Percentiles rank a stretch among this genome's conserved stretches.
Evolutionary conservation across 2,888 invertebrate genomes (phyloP).

Genomic region (Bellardia pandia): DNA sequence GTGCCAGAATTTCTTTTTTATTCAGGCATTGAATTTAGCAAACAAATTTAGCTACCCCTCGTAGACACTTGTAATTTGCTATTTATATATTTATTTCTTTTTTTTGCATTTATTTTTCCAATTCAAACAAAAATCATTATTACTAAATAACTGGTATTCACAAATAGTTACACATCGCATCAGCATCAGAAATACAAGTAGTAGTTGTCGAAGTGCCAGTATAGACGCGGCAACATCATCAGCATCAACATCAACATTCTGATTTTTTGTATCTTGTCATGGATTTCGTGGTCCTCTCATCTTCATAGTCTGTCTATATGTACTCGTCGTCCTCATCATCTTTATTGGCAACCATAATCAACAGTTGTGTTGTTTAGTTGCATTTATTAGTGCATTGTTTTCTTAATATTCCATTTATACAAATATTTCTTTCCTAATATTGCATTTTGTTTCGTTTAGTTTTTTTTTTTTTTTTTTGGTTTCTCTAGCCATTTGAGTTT

Average conservation of each 20-base stretch:
- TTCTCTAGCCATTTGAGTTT: conserved; percentile 6
- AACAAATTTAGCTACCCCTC: conserved; percentile 38
- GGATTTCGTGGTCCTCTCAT: conserved; percentile 58
- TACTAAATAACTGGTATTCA: conserved; percentile 64
- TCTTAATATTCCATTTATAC: conserved; percentile 67
- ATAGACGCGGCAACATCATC: conserved; percentile 40
- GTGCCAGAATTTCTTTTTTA: no score
- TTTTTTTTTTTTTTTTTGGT: conserved; percentile 31
- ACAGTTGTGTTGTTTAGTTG: conserved; percentile 54
- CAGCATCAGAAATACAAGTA: conserved; percentile 41
- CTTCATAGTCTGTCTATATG: conserved; percentile 6
- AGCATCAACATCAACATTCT: conserved; percentile 47
- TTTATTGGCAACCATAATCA: conserved; percentile 61
- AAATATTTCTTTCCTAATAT: conserved; percentile 66
- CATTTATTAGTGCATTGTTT: conserved; percentile 70
- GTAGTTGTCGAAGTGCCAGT: conserved; percentile 21
- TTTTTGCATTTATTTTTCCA: background rate
- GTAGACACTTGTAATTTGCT: conserved; percentile 41
- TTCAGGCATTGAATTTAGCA: no score
- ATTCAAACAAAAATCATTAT: conserved; percentile 53
- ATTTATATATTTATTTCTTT: conserved; percentile 14
- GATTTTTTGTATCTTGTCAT: conserved; percentile 53
- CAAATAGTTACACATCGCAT: conserved; percentile 45
- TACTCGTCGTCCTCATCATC: conserved; percentile 15
- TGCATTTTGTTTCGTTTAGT: conserved; percentile 54